Percentiles rank a stretch among this genome's conserved stretches.
These are phyloP conservation scores for Gerris buenoi DNA, from an alignment of 1,140 invertebrate genomes.

Conservation along the genomic window DNA sequence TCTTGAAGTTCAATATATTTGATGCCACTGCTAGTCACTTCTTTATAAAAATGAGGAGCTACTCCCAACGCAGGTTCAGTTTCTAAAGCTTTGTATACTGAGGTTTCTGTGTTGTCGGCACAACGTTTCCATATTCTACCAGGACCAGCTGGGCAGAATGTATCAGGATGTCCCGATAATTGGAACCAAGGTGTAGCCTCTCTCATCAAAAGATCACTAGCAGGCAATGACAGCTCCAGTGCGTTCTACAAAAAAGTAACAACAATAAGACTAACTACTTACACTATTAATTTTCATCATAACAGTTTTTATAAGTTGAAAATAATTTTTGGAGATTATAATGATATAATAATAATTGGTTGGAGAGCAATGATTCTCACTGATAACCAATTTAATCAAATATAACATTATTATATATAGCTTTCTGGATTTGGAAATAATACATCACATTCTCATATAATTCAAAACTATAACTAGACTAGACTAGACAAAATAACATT, in stretches of 20 bases:
- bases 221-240: constrained; percentile 77
- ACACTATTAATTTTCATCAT: background rate
- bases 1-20: constrained; percentile 83
- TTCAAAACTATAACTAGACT: constrained; percentile 1
- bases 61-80: constrained; percentile 60
- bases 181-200: constrained; percentile 68
- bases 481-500: background rate
- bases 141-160: constrained; percentile 80
- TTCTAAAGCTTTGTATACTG: constrained; percentile 66
- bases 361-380: too few species aligned
- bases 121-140: constrained; percentile 35
- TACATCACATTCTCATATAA: too few species aligned
- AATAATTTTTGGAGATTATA: too few species aligned
- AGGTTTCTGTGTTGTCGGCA: constrained; percentile 43
- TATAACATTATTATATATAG: too few species aligned
- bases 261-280: background rate
- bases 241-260: constrained; percentile 63
- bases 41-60: constrained; percentile 72
- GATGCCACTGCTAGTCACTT: constrained; percentile 72
- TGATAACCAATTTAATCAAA: too few species aligned
- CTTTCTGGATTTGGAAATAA: too few species aligned
- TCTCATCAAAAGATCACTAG: constrained; percentile 65
- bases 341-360: too few species aligned
- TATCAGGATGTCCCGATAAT: constrained; percentile 80
- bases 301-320: too few species aligned